Evolutionary conservation across 2,888 invertebrate genomes (phyloP), one percentile per base, ranked within the genome.

Genomic region (Agriopis aurantiaria): DNA sequence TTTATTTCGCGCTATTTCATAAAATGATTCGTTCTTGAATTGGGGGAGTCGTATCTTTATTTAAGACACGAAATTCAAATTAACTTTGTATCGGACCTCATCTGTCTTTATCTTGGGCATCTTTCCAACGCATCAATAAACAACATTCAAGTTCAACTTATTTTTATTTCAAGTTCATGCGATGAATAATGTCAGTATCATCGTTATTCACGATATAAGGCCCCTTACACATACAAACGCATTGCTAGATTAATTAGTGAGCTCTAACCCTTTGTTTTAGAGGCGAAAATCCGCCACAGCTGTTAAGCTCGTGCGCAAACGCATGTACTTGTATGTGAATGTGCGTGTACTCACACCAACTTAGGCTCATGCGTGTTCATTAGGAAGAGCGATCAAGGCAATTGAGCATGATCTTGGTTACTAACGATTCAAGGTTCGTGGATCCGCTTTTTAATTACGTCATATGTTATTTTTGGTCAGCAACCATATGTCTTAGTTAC

Each of bases 341-440:
- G 69, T 80, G 72, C 76, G 71, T 60, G 17, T 12, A 65, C 75
- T 68, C 82, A 72, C 71, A 71, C 67, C 11, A 17, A 43, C 48
- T 57, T 14, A 40, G 17, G 12, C 57, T 51, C 77, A 72, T 69
- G 80, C 73, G 75, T 75, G 84, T 83, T 85, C 80, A 82, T 83
- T 83, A 81, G 75, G 73, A 73, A 75, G 79, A 78, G 76, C 77
- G 79, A 73, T 78, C 78, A 81, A 86, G 87, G 84, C 88, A 87
- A 84, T 85, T 83, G 82, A 75, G 65, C 63, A 71, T 72, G 72
- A 75, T 77, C 75, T 75, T 70, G 62, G 70, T 46, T 76, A 73
- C 76, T 77, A 76, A 78, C 82, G 81, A 69, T 84, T 85, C 91
- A 91, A 91, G 92, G 91, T 83, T 90, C 85, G 86, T 86, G 85